Evolutionary conservation across 2,888 invertebrate species (phyloP), one percentile per base, ranked within the genome.

Genomic region (Fabriciana adippe): DNA sequence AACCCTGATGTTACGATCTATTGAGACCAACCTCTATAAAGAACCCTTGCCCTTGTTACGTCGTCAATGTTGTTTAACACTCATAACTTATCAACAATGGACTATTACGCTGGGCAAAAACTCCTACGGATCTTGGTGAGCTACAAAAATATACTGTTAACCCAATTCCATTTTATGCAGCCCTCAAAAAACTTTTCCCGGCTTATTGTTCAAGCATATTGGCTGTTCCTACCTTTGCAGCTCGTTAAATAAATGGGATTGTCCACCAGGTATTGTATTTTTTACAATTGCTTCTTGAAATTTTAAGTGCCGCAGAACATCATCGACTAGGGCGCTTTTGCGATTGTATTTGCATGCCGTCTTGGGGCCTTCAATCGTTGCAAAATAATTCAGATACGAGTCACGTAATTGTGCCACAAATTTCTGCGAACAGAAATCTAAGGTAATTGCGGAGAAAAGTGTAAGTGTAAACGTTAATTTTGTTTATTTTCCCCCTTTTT

Each of bases 1-100:
- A 69, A 69, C 71, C 73, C 73, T 68, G 71, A 70, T 74, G 70
- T 76, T 74, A 75, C 75, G 72, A 74, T 72, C 72, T 70, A 74
- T 73, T 73, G 68, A 73, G 72, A 70, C 72, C 70, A 72, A 72
- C 73, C 71, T 60, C 72, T 57, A 74, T 73, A 76, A 74, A 73
- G 70, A 61, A 70, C 71, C 71, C 71, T 67, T 63, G 70, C 69
- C 71, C 66, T 70, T 65, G 69, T 69, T 67, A 63, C 63, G 64
- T 71, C 72, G 53, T 61, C 78, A 74, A 79, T 79, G 79, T 82
- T 82, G 81, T 83, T 83, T 80, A 83, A 79, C 75, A 75, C 78
- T 76, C 81, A 85, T 86, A 86, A 85, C 78, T 86, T 85, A 85
- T 82, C 81, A 81, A 78, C 81, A 84, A 87, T 85, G 76, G 84